A percentile compares a stretch with the other conserved stretches of the same genome.
phyloP scores from a whole-genome alignment of 2,113 vertebrate genomes.

The Psophia crepitans region DNA sequence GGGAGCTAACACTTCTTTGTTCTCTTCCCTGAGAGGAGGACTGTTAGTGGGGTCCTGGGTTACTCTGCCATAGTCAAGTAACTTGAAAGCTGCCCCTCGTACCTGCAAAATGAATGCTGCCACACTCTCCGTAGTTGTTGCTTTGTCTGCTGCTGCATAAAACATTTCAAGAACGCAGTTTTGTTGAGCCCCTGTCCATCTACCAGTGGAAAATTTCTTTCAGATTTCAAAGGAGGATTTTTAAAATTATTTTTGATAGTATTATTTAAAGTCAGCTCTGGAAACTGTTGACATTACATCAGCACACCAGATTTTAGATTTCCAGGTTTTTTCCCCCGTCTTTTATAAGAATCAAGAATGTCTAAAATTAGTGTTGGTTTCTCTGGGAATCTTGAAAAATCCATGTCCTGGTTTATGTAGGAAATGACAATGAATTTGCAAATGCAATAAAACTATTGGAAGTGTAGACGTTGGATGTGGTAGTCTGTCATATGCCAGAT shows the following conservation, averaged over 20 bases:
- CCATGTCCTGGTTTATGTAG: not conserved
- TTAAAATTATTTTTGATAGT: not conserved
- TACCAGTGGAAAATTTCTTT: not conserved
- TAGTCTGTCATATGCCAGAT: not conserved
- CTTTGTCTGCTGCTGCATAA: not conserved
- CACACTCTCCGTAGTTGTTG: not conserved
- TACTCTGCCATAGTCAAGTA: not conserved
- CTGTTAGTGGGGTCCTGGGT: not conserved
- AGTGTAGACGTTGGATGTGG: fast-evolving
- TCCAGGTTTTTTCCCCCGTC: fast-evolving
- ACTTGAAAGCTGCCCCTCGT: not conserved
- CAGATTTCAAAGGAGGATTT: not conserved
- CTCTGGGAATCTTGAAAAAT: not conserved
- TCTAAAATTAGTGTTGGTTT: not conserved
- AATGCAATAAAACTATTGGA: not conserved
- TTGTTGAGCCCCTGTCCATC: not conserved
- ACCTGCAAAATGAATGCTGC: not conserved
- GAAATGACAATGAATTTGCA: not conserved
- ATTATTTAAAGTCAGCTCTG: not conserved
- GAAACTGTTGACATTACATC: not conserved
- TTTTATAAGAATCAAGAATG: not conserved
- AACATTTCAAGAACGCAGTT: not conserved
- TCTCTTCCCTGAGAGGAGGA: not conserved
- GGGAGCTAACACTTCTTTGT: not conserved
- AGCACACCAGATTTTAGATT: not conserved